Evolutionary conservation across 2,113 vertebrate species (phyloP), one percentile per base, ranked within the genome.

Genomic region (Calidris pugnax): DNA sequence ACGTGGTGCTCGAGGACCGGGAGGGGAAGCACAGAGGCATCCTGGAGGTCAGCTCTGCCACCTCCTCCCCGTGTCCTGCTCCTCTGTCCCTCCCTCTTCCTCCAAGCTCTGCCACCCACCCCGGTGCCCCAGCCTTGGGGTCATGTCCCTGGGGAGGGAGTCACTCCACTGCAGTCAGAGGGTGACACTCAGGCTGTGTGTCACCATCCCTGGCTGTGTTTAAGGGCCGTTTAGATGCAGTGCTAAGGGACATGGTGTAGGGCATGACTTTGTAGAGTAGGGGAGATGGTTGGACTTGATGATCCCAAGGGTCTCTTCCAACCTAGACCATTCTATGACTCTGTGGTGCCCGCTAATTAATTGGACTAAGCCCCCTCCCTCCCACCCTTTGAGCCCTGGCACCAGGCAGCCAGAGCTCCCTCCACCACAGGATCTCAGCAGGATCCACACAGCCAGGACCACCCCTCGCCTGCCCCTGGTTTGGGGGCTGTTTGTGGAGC

Each of bases 21-120:
- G 97, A 96, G 35, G 97, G 96, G 79, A 97, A 69, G 90, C 95
- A 82, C 60, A 97, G 85, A 77, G 97, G 98, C 64, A 97, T 98
- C 91, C 93, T 98, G 76, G 98, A 98, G 98, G 98, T 98, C 92
- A 94, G 90, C 13, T 51, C 51, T 64, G 67, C 55, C 74, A 37
- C 1, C 0, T 13, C 12, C 26, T 48, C 72, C 43, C 57, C 0
- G 0, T 13, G 21, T 17, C 59, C 41, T 33, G 22, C 37, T 51
- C 41, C 32, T 20, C 37, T 45, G 14, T 23, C n/a, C 39, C 17
- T 23, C n/a, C 39, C 17, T 41, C 20, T 37, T 35, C 33, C 67
- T 27, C 21, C 1, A 18, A 60, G 20, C 47, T 12, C 39, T 51
- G 57, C 45, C 21, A 9, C 30, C 1, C 33, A 13, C 19, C 48